phyloP scores from a whole-genome alignment of 2,888 invertebrate species.

The Dynastes grantii region DNA sequence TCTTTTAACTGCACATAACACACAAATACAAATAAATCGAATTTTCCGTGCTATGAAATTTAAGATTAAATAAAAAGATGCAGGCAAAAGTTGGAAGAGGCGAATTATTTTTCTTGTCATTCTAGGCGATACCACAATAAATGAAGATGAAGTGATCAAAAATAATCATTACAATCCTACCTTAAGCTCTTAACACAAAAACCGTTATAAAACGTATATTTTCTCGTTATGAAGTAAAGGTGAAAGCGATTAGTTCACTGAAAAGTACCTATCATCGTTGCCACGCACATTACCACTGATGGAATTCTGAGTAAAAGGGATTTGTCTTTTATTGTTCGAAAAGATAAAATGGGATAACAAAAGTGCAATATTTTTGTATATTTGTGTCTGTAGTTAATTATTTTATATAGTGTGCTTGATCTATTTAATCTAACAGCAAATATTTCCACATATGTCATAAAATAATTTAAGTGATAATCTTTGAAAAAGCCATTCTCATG shows the following conservation, averaged over 20 bases:
- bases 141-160: too few relatives aligned
- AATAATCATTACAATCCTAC: not conserved
- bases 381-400: not conserved
- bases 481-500: not conserved
- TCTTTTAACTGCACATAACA: too few relatives aligned
- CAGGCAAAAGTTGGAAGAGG: too few relatives aligned
- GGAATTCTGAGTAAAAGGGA: not conserved
- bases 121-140: too few relatives aligned
- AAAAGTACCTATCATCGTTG: not conserved
- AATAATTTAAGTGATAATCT: not conserved
- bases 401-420: not conserved
- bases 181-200: not conserved
- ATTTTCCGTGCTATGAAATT: too few relatives aligned
- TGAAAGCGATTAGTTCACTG: not conserved
- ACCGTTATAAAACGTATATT: not conserved
- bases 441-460: conserved; percentile 6
- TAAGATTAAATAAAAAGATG: too few relatives aligned
- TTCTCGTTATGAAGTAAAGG: not conserved
- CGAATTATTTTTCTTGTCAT: too few relatives aligned
- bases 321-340: conserved; percentile 2
- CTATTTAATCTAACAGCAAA: conserved; percentile 6
- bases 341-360: conserved; percentile 6
- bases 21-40: too few relatives aligned
- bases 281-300: not conserved
- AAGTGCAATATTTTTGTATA: not conserved